phyloP scores from a whole-genome alignment of 2,888 invertebrate genomes.

The Zygogramma bicolorata region DNA sequence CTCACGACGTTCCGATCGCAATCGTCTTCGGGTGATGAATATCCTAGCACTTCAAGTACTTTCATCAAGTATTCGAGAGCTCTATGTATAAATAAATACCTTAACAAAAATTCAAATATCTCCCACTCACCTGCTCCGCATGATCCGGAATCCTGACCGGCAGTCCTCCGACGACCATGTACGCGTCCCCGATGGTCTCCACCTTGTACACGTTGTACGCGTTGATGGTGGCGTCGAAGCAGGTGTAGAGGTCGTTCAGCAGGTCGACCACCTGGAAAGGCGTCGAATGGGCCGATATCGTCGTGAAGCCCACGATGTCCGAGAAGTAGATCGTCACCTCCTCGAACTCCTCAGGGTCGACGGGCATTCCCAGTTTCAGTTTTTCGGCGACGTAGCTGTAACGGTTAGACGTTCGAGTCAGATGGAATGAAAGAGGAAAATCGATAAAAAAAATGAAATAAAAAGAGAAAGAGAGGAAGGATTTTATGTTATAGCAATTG shows the following conservation, averaged over 20 bases:
- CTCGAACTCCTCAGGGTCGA: slow-evolving; percentile 93
- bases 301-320: slow-evolving; percentile 95
- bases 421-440: no score
- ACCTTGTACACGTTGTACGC: slow-evolving; percentile 93
- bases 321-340: slow-evolving; percentile 95
- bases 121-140: slow-evolving; percentile 72
- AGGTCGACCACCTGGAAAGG: slow-evolving; percentile 91
- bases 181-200: slow-evolving; percentile 95
- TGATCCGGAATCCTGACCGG: slow-evolving; percentile 84
- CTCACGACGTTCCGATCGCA: no score
- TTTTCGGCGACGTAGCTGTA: slow-evolving; percentile 92
- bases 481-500: no score
- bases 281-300: slow-evolving; percentile 91
- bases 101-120: not conserved
- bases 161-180: slow-evolving; percentile 94
- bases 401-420: no score
- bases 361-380: slow-evolving; percentile 88
- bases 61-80: no score
- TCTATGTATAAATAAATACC: no score
- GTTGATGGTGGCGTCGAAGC: slow-evolving; percentile 94
- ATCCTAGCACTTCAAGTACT: no score
- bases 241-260: slow-evolving; percentile 92
- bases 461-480: no score
- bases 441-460: no score
- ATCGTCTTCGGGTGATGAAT: no score